Evolutionary conservation across 2,797 vertebrate species (phyloP), one percentile per base, ranked within the genome.

Genomic region (Tokudaia muenninki): DNA sequence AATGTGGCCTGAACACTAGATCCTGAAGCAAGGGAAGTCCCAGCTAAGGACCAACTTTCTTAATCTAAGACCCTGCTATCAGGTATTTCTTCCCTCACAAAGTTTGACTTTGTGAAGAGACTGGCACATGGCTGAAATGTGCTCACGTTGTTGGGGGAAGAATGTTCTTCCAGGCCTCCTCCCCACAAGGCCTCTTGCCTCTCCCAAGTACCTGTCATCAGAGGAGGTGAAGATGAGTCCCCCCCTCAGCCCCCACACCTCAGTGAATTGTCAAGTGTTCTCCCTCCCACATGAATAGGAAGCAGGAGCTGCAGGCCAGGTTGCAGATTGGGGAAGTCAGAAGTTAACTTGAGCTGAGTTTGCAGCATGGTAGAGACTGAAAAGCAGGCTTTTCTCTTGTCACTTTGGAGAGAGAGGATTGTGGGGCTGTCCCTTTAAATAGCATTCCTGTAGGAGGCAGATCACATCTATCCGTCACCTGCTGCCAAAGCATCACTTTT

Each of bases 261-360:
- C 97, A 74, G 3, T 31, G 95, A 97, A 95, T 95, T 98, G 98
- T 97, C 97, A 98, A 95, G 97, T 90, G 14, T 78, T 97, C 92
- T 97, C 95, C 96, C 97, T 98, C 98, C 98, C 87, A 98, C 98
- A 94, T 96, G 92, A 81, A 86, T 14, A 96, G 97, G 97, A 97
- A 97, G 95, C 94, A 31, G 97, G 92, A 95, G 74, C 95, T 95
- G 95, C 91, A 91, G 98, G 92, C 97, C 94, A 92, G 86, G 89
- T 44, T 97, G 97, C 95, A 97, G 95, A 97, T 29, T 97, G 96
- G 79, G 90, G 95, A 97, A 97, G 87, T 90, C 96, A 98, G 95
- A 98, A 98, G 97, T 98, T 94, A 98, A 98, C 97, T 95, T 97
- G 97, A 98, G 97, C 97, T 96, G 97, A 97, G 96, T 98, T 98